Evolutionary conservation across 2,113 vertebrate genomes (phyloP).

Genomic region (Ptilorrhoa leucosticta): DNA sequence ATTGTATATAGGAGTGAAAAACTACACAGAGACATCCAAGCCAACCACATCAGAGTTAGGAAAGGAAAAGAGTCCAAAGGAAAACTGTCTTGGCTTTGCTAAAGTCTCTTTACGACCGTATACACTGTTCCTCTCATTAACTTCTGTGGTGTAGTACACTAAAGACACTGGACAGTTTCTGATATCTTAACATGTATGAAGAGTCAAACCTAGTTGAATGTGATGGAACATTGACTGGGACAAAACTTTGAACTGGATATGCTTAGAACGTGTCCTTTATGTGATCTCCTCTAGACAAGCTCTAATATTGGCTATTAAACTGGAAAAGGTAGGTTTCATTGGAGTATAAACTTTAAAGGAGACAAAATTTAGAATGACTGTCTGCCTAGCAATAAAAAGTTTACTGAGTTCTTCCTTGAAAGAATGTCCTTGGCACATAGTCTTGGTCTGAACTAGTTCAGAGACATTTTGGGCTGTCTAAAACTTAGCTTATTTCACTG

Average conservation of each 20-base stretch:
- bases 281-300: not conserved
- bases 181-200: not conserved
- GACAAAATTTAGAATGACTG: not conserved
- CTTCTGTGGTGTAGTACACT: not conserved
- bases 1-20: not conserved
- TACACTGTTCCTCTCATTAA: not conserved
- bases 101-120: not conserved
- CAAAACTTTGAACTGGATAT: not conserved
- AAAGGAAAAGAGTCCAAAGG: too few relatives aligned
- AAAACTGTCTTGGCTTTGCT: not conserved
- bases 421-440: not conserved
- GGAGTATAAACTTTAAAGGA: not conserved
- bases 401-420: not conserved
- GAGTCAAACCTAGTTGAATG: not conserved
- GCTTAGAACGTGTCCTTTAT: not conserved
- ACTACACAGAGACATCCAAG: not conserved
- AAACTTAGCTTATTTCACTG: not conserved
- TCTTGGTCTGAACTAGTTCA: not conserved
- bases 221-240: not conserved
- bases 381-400: not conserved
- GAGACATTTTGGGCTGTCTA: not conserved
- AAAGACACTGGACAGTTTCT: not conserved
- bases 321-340: not conserved
- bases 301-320: not conserved
- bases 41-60: not conserved